Base-by-base conservation (phyloP, 1,140 invertebrate species). In the Tetramorium parvispinum region DNA sequence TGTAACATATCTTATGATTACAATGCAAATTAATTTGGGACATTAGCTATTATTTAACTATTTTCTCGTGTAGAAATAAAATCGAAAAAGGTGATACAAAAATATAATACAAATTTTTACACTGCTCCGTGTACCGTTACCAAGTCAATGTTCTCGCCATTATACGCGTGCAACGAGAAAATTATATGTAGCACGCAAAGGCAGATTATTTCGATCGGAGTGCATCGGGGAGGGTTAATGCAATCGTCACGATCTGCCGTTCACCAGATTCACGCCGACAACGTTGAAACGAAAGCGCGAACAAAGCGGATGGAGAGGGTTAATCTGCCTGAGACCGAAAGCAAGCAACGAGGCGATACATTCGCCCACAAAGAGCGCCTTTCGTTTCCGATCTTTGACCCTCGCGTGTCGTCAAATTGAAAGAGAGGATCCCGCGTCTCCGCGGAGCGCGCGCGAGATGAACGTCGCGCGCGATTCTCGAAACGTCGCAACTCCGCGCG, bases 351-450 rank as follows among this genome's bases (percentile, higher is more conserved):
- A 66, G 77, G 63, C 76, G 76, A 57, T 81, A 78, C 43, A 49
- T 79, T 81, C 51, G 85, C 24, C 40, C 57, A 70, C 53, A 89
- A 81, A 68, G 46, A 53, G 59, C 59, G 53, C 37, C 85, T 87
- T 65, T 85, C 83, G 87, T 87, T 86, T 46, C 51, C 88, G 89
- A 90, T 90, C 86, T 81, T 85, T 79, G 88, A 90, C 89, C 89
- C 78, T 77, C 86, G 78, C 78, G 85, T 90, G 81, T 90, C 78
- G 78, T 53, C 85, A 53, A 71, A 77, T 79, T 63, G 75, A 68
- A 82, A 61, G 65, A 70, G 65, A 87, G 46, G 66, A 68, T 77
- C 46, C 51, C 43, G 55, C 57, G 75, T 24, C 27, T 46, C 21
- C 27, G 70, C 53, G 10, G 51, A 65, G 13, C 32, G 21, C 70